Conservation (phyloP, 1,140 invertebrate genomes). For the Halictus rubicundus region DNA sequence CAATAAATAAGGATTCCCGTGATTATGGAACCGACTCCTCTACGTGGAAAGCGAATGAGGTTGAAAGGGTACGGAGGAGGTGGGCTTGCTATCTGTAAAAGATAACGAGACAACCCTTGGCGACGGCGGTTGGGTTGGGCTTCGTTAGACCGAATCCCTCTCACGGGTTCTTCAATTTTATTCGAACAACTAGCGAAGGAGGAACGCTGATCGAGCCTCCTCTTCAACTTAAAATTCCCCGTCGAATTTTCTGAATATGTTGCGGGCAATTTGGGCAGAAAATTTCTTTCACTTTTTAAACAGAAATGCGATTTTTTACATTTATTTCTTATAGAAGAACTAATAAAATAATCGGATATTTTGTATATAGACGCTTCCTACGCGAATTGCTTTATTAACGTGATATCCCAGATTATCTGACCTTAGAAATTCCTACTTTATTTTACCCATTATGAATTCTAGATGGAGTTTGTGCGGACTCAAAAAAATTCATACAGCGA, state of each 20-base stretch:
- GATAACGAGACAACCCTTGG: conserved; percentile 71
- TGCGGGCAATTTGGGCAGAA: too few species aligned
- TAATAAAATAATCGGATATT: too few species aligned
- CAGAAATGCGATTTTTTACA: too few species aligned
- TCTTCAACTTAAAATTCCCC: not conserved
- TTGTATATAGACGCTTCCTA: too few species aligned
- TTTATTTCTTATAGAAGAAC: too few species aligned
- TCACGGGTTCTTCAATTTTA: conserved; percentile 55
- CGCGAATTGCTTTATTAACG: too few species aligned
- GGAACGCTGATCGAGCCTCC: conserved; percentile 2
- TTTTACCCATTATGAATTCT: too few species aligned
- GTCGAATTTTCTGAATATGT: not conserved
- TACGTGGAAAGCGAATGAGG: conserved; percentile 56
- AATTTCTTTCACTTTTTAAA: too few species aligned
- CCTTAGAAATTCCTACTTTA: too few species aligned
- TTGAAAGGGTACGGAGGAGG: conserved; percentile 40
- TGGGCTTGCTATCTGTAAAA: conserved; percentile 66
- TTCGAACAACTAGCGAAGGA: conserved; percentile 39
- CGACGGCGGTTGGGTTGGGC: conserved; percentile 65
- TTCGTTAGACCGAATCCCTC: conserved; percentile 62
- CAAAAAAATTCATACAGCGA: too few species aligned
- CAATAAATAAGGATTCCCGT: conserved; percentile 75
- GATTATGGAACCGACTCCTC: conserved; percentile 69
- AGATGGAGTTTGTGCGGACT: too few species aligned
- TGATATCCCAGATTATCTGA: too few species aligned